phyloP scores from a whole-genome alignment of 2,888 invertebrate species.

The Megastigmus dorsalis region DNA sequence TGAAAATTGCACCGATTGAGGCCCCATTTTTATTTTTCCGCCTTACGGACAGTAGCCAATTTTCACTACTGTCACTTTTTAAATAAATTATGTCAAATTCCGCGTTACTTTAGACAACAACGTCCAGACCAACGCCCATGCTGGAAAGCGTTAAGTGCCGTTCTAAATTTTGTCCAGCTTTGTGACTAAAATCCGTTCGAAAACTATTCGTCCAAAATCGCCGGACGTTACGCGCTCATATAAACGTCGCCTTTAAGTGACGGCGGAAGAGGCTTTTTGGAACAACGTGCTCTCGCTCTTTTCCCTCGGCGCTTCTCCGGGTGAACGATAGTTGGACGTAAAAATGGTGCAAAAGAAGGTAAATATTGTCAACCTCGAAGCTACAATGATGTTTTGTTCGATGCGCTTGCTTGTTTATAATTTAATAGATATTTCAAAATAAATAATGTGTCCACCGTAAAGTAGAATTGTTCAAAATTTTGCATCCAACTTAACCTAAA shows the following conservation, averaged over 20 bases:
- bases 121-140: conserved; percentile 48
- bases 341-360: conserved; percentile 56
- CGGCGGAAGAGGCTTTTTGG: conserved; percentile 29
- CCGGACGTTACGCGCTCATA: conserved; percentile 19
- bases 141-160: background rate
- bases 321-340: conserved; percentile 3
- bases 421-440: background rate
- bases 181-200: no score
- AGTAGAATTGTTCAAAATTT: conserved; percentile 5
- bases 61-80: conserved; percentile 18
- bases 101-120: conserved; percentile 5
- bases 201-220: background rate
- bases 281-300: conserved; percentile 50
- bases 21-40: conserved; percentile 8
- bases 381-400: background rate
- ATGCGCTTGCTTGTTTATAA: background rate
- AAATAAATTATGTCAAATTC: background rate
- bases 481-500: conserved; percentile 36
- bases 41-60: conserved; percentile 2
- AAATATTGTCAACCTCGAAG: no score
- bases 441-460: background rate
- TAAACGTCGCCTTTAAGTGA: background rate
- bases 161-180: conserved; percentile 7
- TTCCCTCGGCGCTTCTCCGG: conserved; percentile 31
- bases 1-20: conserved; percentile 5